Base-by-base conservation (phyloP, 30 jellyfish, hydroid and myxozoan genomes). In the Hydractinia symbiolongicarpus region DNA sequence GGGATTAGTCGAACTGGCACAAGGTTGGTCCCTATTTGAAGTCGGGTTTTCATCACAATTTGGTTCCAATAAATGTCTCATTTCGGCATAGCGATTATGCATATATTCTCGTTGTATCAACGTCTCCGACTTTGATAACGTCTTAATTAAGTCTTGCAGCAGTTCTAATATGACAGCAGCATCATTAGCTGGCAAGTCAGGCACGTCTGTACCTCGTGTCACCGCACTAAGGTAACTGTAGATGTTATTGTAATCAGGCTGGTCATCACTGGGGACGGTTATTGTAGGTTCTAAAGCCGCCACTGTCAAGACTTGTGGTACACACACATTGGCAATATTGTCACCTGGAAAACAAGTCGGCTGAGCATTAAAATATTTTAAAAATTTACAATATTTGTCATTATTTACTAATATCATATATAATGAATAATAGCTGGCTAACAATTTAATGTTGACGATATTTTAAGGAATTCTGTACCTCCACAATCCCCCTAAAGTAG, bases 291-390 rank as follows among this genome's bases (percentile, higher is more conserved):
- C 96, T 6, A 82, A 81, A 13, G 93, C 96, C 21, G 96, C 96
- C 14, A 82, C 96, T 4, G 96, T 88, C 87, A 88, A 77, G 10
- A 83, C 79, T 66, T 88, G 96, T 6, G 96, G 96, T 72, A 88
- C 72, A 79, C 94, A 82, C 10, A 71, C 79, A 49, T 77, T 93
- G 4, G 96, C 96, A 17, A 40, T 72, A 54, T 77, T 71, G 54
- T 88, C 96, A 30, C 53, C 94, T 17, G 54, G 83, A 50, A 21
- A 20, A 17, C 14, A 15, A 30, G 44, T 1, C 69, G 19, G 3
- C 19, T 17, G 19, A 58, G 19, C 69, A 58, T 13, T 11, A 58
- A 13, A 58, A 58, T 30, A 30, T 30, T 30, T 30, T 30, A 30
- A 30, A 0, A 19, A 15, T 0, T 15, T 13, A 16, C 19, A 13